phyloP scores from a whole-genome alignment of 2,113 vertebrate genomes.

The Rhineura floridana region DNA sequence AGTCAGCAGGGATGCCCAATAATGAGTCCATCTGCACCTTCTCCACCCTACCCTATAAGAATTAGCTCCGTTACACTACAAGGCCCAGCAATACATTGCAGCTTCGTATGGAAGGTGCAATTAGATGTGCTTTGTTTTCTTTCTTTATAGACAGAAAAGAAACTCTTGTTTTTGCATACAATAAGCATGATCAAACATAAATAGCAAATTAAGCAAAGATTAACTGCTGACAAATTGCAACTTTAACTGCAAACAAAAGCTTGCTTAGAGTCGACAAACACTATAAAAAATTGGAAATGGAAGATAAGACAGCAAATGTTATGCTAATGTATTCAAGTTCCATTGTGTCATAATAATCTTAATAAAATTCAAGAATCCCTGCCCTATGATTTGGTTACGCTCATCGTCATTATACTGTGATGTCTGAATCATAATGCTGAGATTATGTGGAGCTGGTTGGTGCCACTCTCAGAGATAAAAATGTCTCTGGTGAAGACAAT shows the following conservation, averaged over 20 bases:
- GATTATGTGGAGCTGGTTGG: background rate
- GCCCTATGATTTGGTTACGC: slow-evolving; percentile 14
- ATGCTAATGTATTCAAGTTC: slow-evolving; percentile 23
- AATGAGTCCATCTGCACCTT: slow-evolving; percentile 56
- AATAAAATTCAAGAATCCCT: slow-evolving; percentile 33
- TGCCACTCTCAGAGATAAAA: background rate
- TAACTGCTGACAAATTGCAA: slow-evolving; percentile 10
- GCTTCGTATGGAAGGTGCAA: slow-evolving; percentile 11
- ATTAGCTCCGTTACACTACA: slow-evolving; percentile 20
- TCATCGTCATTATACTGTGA: slow-evolving; percentile 15
- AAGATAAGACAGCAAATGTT: slow-evolving; percentile 7
- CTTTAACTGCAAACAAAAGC: background rate
- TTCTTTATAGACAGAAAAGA: background rate
- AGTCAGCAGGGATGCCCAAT: slow-evolving; percentile 58
- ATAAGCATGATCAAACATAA: background rate
- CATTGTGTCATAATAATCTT: slow-evolving; percentile 21
- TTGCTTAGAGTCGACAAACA: slow-evolving; percentile 12
- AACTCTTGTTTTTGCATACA: background rate
- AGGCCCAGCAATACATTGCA: slow-evolving; percentile 19
- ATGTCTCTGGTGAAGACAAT: background rate
- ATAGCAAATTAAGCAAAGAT: slow-evolving; percentile 23
- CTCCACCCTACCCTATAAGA: slow-evolving; percentile 47
- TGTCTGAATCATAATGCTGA: slow-evolving; percentile 23
- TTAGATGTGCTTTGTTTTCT: slow-evolving; percentile 5
- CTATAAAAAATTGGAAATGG: background rate